Base-by-base conservation (phyloP, 2,797 vertebrate species). In the Pachyuromys duprasi region DNA sequence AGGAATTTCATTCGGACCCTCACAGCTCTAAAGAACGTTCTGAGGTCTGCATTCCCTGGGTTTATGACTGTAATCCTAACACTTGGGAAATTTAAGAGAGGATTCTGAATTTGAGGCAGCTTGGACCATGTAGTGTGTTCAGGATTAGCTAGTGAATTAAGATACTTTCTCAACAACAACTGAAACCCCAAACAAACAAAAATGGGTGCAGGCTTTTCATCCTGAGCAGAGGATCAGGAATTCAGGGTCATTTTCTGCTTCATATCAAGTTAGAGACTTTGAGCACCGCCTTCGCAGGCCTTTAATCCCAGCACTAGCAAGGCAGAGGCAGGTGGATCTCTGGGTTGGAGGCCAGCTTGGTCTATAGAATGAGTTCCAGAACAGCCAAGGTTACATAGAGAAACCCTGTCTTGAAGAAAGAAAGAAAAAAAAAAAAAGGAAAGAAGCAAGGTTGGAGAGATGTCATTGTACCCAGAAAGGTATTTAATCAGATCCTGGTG, bases 1-100 rank as follows among this genome's bases (percentile, higher is more conserved):
- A 80, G 88, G 69, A 67, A 57, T 89, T 90, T 88, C 8, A n/a
- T 97, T 90, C 45, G 26, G 90, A 94, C 93, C 83, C 53, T 91
- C 55, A 88, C 45, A 81, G 57, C 86, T 75, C 89, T 94, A 20
- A 90, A 89, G 28, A 86, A 91, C 60, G 95, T 93, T 96, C 0
- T 49, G 28, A 97, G 95, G 36, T 8, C 18, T 76, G 14, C 93
- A 39, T 91, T 57, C 74, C 8, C 36, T 72, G 55, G 39, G 57
- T 6, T 89, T 28, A 42, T n/a, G 36, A 75, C 20, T 87, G 49
- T 72, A 87, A 24, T 60, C 28, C 12, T 28, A 76, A 57, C 39
- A 26, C 72, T 26, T 9, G 17, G 39, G 72, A 89, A 57, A 63
- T 39, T 69, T 69, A 28, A 33, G 26, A 39, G 49, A 74, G 36